Conservation (phyloP, 1,140 invertebrate genomes). For the Leptinotarsa lineolata region DNA sequence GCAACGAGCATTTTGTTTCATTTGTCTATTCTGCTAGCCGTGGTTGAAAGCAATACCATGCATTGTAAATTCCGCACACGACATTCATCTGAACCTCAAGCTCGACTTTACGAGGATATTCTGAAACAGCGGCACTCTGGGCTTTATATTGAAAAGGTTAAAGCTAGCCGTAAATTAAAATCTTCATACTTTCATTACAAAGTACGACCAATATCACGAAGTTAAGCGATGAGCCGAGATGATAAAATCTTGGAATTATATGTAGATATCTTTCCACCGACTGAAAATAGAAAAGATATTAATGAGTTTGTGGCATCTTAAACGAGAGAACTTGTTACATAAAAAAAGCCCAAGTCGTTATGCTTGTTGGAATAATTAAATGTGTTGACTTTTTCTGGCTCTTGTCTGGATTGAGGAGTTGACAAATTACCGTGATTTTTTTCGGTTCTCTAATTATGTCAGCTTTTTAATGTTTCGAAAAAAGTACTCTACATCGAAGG, state of each 20-base stretch:
- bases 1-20: not conserved
- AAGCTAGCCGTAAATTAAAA: constrained; percentile 6
- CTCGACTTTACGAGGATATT: not conserved
- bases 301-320: constrained; percentile 14
- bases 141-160: constrained; percentile 1
- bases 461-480: too few species aligned
- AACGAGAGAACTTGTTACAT: constrained; percentile 14
- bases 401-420: constrained; percentile 10
- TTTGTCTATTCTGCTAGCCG: not conserved
- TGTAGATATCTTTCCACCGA: not conserved
- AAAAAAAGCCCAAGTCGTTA: constrained; percentile 15
- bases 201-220: not conserved
- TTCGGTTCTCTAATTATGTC: not conserved
- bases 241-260: constrained; percentile 13
- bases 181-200: not conserved
- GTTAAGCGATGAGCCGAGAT: not conserved
- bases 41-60: not conserved
- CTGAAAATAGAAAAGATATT: constrained; percentile 21
- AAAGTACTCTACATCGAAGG: too few species aligned
- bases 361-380: constrained; percentile 17
- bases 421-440: constrained; percentile 22
- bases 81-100: not conserved
- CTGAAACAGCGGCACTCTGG: not conserved
- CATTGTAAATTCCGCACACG: not conserved
- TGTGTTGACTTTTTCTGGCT: constrained; percentile 13